Percentiles rank a stretch among this genome's conserved stretches.
Conservation (phyloP, 1,140 invertebrate genomes). For the Leguminivora glycinivorella region DNA sequence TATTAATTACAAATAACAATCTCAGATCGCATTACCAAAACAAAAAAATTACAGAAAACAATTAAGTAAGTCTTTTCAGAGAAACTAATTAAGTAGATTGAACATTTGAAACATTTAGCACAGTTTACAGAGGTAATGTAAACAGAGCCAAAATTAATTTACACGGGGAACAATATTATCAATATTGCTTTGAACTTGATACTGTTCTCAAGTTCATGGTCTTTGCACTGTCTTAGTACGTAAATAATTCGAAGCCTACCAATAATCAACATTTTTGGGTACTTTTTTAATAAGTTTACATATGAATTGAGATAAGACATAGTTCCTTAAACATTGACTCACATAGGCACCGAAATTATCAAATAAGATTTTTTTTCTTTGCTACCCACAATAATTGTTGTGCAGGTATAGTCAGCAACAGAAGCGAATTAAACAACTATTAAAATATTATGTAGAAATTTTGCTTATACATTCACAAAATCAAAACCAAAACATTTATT, state of each 20-base stretch:
- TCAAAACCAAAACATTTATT: no score
- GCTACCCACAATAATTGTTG: no score
- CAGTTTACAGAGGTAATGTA: background rate
- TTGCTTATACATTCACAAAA: no score
- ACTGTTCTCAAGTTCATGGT: background rate
- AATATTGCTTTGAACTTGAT: background rate
- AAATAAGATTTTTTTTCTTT: no score
- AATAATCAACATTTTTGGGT: background rate
- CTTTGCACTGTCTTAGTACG: background rate
- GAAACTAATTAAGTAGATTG: slow-evolving; percentile 6
- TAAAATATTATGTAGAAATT: no score
- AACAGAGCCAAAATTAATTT: slow-evolving; percentile 17
- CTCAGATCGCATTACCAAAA: background rate
- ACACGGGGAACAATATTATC: background rate
- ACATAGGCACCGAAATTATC: no score
- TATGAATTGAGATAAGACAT: background rate
- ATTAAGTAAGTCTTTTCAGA: background rate
- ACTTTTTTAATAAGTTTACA: background rate
- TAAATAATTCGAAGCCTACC: no score
- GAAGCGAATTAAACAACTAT: no score
- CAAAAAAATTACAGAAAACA: background rate
- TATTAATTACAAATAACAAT: background rate
- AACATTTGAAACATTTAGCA: background rate
- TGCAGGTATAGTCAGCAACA: no score
- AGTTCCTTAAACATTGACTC: no score